Evolutionary conservation across 2,888 invertebrate species (phyloP), one percentile per base, ranked within the genome.

Genomic region (Baccha elongata): DNA sequence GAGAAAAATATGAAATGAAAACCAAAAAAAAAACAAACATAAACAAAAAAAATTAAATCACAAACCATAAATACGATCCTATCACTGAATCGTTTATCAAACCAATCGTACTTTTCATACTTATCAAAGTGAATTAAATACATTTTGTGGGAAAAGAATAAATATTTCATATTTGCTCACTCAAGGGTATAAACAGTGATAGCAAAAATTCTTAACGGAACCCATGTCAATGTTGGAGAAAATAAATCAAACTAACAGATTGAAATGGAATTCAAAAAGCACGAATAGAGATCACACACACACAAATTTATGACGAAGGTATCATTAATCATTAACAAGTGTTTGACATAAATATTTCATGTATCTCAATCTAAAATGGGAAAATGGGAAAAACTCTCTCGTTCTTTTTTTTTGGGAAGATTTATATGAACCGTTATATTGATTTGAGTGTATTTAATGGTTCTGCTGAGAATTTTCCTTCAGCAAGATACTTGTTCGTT

Each of bases 251-350:
- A 44, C 13, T 29, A 69, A 46, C 46, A 42, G 37, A 75, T 69
- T 44, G 52, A 69, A 69, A 62, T 46, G 29, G 46, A 69, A 69
- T 69, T 52, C 42, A 58, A 58, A 40, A 37, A 55, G 23, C 37
- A 23, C 23, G 37, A 11, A 29, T 10, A 42, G n/a, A 60, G 13
- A 60, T 60, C 29, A 60, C 13, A 40, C 8, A 23, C 23, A 23
- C 23, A 23, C 37, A 55, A 32, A 53, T 73, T 67, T 73, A 68
- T 64, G 68, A 62, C 67, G 40, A 42, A 8, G 26, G 13, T 64
- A 60, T 69, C 80, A 55, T 80, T 69, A 74, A 42, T 80, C 68
- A 74, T 74, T 74, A 74, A 74, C 29, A 74, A 64, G 68, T 55
- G 37, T 64, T 79, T 65, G 64, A 37, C 46, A 72, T 78, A 58